Percentiles rank a stretch among this genome's conserved stretches.
Evolutionary conservation across 2,888 invertebrate genomes (phyloP).

Genomic region (Cetonia aurata): DNA sequence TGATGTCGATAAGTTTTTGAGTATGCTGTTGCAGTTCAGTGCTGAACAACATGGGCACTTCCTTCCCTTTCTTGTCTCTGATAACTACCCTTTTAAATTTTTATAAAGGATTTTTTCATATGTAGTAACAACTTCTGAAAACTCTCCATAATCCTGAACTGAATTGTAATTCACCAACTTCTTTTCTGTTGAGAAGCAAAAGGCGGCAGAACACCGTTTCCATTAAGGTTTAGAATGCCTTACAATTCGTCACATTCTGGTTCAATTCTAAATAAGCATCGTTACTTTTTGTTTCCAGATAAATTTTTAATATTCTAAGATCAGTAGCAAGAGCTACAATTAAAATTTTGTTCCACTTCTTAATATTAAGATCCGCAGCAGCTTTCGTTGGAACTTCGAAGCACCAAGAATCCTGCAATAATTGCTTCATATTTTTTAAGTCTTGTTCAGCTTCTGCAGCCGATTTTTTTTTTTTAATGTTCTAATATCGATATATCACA

Average conservation of each 20-base stretch:
- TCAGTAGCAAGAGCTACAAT: conserved; percentile 50
- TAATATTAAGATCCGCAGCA: conserved; percentile 46
- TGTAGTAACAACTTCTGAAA: conserved; percentile 48
- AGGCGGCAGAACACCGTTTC: conserved; percentile 53
- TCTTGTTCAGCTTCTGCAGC: conserved; percentile 49
- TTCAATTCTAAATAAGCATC: conserved; percentile 18
- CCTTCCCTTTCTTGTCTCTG: conserved; percentile 52
- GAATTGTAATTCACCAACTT: conserved; percentile 53
- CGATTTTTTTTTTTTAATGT: conserved; percentile 47
- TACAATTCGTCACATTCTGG: conserved; percentile 39
- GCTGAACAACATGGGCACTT: conserved; percentile 54
- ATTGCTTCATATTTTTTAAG: conserved; percentile 51
- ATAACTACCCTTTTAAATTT: conserved; percentile 54
- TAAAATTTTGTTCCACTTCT: conserved; percentile 48
- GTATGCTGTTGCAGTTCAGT: conserved; percentile 52
- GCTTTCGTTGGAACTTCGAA: conserved; percentile 49
- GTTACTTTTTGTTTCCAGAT: conserved; percentile 41
- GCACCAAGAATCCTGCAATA: conserved; percentile 48
- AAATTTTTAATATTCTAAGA: conserved; percentile 50
- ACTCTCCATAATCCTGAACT: conserved; percentile 51
- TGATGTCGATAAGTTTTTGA: conserved; percentile 43
- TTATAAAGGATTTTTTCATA: conserved; percentile 53
- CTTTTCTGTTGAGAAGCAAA: conserved; percentile 52
- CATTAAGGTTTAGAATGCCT: conserved; percentile 47
- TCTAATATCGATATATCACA: conserved; percentile 51